Base-by-base conservation (phyloP, 2,888 invertebrate species). In the Lamellibrachia columna region DNA sequence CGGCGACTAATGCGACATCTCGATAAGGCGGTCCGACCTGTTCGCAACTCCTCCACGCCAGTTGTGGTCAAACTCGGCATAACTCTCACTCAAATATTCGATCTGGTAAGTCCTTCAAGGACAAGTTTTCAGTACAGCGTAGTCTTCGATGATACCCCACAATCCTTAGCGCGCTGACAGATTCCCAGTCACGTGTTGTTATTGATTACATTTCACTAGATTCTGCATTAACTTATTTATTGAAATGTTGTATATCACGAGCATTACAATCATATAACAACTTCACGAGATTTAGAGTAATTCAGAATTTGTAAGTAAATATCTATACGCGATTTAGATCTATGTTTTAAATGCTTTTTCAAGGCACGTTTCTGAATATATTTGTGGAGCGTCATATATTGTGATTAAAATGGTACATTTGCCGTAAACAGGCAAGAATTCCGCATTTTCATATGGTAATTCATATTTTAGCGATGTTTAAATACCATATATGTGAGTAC, bases 21-120 rank as follows among this genome's bases (percentile, higher is more conserved):
- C 94, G 97, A 97, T 94, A 96, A 96, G 93, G 96, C 97, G 52
- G 97, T 97, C 2, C 95, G 97, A 15, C 97, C 97, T 0, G 97
- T 97, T 7, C 94, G 96, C 92, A 97, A 97, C 94, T 97, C 97
- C 3, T 96, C 97, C 2, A 95, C 96, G 15, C 15, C 93, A 92
- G 95, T 96, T 1, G 93, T 94, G 52, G 94, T 96, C 55, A 94
- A 93, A 15, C 95, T 96, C 2, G 96, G 96, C 7, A 93, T 96
- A 91, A 95, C 95, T 15, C 94, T 96, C 92, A 96, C 96, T 8
- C 95, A 95, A 91, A 93, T 93, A 58, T 94, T 95, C 28, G 95
- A 96, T 91, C 91, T 95, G 93, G 95, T 93, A 91, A 91, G 93
- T 92, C 52, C 6, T 75, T 75, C 75, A 75, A 75, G n/a, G 22